phyloP scores from a whole-genome alignment of 1,140 invertebrate species.

The Ditylenchus dipsaci region DNA sequence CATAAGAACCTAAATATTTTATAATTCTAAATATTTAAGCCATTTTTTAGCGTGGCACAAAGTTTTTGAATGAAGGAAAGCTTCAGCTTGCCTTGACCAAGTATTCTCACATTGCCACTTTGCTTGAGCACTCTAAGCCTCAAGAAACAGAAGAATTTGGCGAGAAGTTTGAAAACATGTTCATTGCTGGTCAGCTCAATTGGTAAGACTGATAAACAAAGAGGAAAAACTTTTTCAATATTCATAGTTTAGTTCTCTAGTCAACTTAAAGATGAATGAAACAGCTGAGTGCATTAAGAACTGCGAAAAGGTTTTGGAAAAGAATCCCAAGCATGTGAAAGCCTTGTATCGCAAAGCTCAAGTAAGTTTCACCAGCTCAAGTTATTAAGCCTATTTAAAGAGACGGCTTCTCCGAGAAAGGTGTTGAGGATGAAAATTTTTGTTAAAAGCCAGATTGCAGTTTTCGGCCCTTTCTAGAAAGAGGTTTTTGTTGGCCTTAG shows the following conservation, averaged over 20 bases:
- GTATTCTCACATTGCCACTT: slow-evolving; percentile 72
- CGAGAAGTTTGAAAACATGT: slow-evolving; percentile 19
- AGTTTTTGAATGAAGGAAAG: slow-evolving; percentile 79
- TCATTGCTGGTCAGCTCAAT: slow-evolving; percentile 25
- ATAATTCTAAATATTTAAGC: not conserved
- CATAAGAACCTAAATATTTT: not conserved
- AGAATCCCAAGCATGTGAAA: slow-evolving; percentile 78
- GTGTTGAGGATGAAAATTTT: too few relatives aligned
- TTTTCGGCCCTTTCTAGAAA: too few relatives aligned
- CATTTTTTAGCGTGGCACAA: slow-evolving; percentile 70
- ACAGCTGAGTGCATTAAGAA: slow-evolving; percentile 69
- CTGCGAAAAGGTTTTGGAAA: slow-evolving; percentile 69
- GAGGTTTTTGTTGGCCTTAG: too few relatives aligned
- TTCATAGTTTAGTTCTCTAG: slow-evolving; percentile 67
- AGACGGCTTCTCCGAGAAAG: too few relatives aligned
- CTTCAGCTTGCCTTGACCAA: slow-evolving; percentile 76
- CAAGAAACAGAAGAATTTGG: slow-evolving; percentile 20
- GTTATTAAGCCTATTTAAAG: too few relatives aligned
- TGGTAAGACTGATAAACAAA: slow-evolving; percentile 67
- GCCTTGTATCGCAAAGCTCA: slow-evolving; percentile 81
- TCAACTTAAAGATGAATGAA: slow-evolving; percentile 76
- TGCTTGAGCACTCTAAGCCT: slow-evolving; percentile 62
- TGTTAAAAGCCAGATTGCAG: too few relatives aligned
- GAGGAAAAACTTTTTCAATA: too few relatives aligned
- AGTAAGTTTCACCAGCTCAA: too few relatives aligned